Percentiles rank a stretch among this genome's conserved stretches.
Evolutionary conservation across 2,888 invertebrate species (phyloP).

Genomic region (Agelastica alni): DNA sequence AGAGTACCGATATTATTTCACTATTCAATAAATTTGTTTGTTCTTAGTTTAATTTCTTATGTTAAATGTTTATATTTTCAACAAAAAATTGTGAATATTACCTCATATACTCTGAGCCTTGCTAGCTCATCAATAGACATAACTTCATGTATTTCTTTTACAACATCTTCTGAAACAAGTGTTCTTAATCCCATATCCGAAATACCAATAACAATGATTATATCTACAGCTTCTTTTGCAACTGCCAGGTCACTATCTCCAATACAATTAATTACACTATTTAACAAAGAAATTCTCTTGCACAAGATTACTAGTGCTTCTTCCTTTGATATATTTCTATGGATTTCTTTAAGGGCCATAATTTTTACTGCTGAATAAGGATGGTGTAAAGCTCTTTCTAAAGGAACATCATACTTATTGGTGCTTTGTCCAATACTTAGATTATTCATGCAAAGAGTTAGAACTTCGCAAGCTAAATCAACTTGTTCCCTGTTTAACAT

Average conservation of each 20-base stretch:
- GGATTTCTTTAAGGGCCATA: slow-evolving; percentile 68
- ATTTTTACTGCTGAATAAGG: slow-evolving; percentile 65
- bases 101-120: slow-evolving; percentile 73
- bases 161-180: slow-evolving; percentile 61
- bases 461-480: slow-evolving; percentile 67
- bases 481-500: slow-evolving; percentile 60
- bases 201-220: slow-evolving; percentile 60
- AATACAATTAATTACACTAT: slow-evolving; percentile 63
- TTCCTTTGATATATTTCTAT: slow-evolving; percentile 46
- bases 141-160: slow-evolving; percentile 63
- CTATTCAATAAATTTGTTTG: too few species aligned
- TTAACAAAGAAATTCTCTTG: slow-evolving; percentile 56
- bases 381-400: slow-evolving; percentile 68
- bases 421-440: slow-evolving; percentile 65
- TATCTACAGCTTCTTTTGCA: slow-evolving; percentile 63
- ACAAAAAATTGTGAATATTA: too few species aligned
- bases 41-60: too few species aligned
- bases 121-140: slow-evolving; percentile 63
- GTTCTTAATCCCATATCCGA: slow-evolving; percentile 56
- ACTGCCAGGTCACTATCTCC: slow-evolving; percentile 64
- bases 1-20: too few species aligned
- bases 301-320: slow-evolving; percentile 46
- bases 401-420: slow-evolving; percentile 62
- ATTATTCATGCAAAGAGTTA: slow-evolving; percentile 67
- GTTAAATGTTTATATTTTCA: too few species aligned